phyloP scores from a whole-genome alignment of 1,140 invertebrate species.

The Hyphantria cunea region DNA sequence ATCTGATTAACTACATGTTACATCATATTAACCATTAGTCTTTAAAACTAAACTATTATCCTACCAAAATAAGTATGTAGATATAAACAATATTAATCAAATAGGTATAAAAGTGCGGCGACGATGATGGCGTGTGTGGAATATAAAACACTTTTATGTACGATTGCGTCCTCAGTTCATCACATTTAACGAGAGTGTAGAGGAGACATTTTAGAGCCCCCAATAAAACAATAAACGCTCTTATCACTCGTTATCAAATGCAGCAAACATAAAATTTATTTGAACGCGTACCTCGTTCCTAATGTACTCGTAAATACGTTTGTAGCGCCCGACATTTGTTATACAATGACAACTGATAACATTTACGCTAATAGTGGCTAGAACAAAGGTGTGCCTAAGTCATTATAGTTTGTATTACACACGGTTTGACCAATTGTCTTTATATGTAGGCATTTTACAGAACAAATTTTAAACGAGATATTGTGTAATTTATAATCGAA shows the following conservation, averaged over 20 bases:
- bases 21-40: no score
- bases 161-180: slow-evolving; percentile 50
- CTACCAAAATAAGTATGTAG: no score
- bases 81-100: background rate
- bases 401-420: background rate
- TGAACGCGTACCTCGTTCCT: slow-evolving; percentile 59
- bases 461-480: no score
- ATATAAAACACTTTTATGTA: slow-evolving; percentile 45
- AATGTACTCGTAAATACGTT: slow-evolving; percentile 55
- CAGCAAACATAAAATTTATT: slow-evolving; percentile 77
- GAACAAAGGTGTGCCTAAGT: slow-evolving; percentile 1
- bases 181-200: slow-evolving; percentile 42
- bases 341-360: slow-evolving; percentile 35
- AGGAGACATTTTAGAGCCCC: slow-evolving; percentile 62
- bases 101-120: slow-evolving; percentile 12
- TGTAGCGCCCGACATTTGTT: slow-evolving; percentile 71
- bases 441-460: background rate
- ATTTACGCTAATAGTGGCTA: slow-evolving; percentile 9
- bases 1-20: no score
- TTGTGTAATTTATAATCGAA: no score
- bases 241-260: slow-evolving; percentile 75
- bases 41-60: no score
- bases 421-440: background rate
- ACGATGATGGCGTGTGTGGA: slow-evolving; percentile 4
- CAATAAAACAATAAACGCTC: slow-evolving; percentile 77